Base-by-base conservation (phyloP, 2,113 vertebrate species). In the Trinectes maculatus region DNA sequence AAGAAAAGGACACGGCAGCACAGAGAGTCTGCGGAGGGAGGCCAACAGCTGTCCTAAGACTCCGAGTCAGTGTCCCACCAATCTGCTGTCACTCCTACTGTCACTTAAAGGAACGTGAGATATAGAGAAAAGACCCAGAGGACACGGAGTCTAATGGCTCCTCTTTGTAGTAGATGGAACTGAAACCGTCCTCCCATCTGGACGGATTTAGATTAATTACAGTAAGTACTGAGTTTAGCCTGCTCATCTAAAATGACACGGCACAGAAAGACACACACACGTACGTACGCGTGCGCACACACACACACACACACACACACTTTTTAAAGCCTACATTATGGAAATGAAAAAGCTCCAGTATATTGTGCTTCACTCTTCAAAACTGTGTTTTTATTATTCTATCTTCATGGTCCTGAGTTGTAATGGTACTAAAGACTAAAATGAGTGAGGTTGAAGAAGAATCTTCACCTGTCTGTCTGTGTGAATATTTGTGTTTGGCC, bases 171-270 rank as follows among this genome's bases (percentile, higher is more conserved):
- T 18, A 9, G 31, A 82, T 70, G 57, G 75, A 81, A 79, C 51
- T 75, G 42, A 83, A 85, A 70, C 55, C 52, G 21, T 74, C 71
- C 43, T 34, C 18, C 51, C 79, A 88, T 80, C 71, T 82, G 84
- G 79, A 72, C 59, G 52, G 74, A 74, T 70, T 86, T 69, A 80
- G 58, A 79, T 84, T 79, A 48, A 79, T 85, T 81, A 81, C 54
- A 66, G 33, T 48, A 42, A 71, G 64, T 37, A 36, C 61, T 2
- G 11, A 51, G 57, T 76, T 83, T 52, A 75, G 74, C 48, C 47
- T 33, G 64, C 60, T 79, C 79, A 83, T 79, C 74, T 64, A 77
- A 76, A 79, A 79, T 61, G 63, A 73, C 69, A 71, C 31, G 1
- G 61, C 55, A 48, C 6, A 71, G 21, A 57, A 24, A 60, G 29